Percentiles rank a stretch among this genome's conserved stretches.
phyloP scores from a whole-genome alignment of 2,888 invertebrate genomes.

The Lycia hirtaria region DNA sequence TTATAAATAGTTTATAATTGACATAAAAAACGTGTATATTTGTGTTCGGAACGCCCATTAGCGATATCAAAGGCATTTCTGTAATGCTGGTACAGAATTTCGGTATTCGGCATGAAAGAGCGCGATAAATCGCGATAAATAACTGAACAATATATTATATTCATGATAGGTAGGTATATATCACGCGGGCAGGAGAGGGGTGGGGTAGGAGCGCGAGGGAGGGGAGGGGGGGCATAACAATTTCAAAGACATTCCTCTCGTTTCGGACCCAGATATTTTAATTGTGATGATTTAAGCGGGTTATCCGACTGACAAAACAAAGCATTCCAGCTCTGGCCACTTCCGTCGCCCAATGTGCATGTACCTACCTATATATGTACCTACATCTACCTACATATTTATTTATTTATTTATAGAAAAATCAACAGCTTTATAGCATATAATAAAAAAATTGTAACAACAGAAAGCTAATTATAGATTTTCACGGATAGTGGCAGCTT shows the following conservation, averaged over 20 bases:
- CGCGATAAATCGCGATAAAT: conserved; percentile 58
- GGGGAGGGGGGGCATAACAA: conserved; percentile 50
- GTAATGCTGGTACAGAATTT: conserved; percentile 46
- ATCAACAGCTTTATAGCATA: no score
- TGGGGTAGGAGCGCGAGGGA: conserved; percentile 28
- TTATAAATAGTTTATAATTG: conserved; percentile 9
- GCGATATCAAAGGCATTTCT: conserved; percentile 50
- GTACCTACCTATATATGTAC: background rate
- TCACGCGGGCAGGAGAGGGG: conserved; percentile 5
- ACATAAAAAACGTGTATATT: conserved; percentile 20
- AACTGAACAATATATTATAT: conserved; percentile 44
- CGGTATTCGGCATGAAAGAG: conserved; percentile 46
- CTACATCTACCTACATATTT: no score
- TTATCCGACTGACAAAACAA: conserved; percentile 63
- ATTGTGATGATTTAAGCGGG: conserved; percentile 73
- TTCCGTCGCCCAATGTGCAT: conserved; percentile 24
- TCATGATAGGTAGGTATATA: conserved; percentile 1
- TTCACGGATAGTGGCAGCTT: no score
- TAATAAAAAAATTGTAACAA: no score
- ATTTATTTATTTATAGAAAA: no score
- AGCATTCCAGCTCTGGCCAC: conserved; percentile 55
- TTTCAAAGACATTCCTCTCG: conserved; percentile 69
- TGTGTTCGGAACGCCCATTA: conserved; percentile 34
- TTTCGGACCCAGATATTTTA: conserved; percentile 63
- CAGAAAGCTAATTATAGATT: no score